Evolutionary conservation across 2,113 vertebrate species (phyloP).

Genomic region (Thomomys bottae): DNA sequence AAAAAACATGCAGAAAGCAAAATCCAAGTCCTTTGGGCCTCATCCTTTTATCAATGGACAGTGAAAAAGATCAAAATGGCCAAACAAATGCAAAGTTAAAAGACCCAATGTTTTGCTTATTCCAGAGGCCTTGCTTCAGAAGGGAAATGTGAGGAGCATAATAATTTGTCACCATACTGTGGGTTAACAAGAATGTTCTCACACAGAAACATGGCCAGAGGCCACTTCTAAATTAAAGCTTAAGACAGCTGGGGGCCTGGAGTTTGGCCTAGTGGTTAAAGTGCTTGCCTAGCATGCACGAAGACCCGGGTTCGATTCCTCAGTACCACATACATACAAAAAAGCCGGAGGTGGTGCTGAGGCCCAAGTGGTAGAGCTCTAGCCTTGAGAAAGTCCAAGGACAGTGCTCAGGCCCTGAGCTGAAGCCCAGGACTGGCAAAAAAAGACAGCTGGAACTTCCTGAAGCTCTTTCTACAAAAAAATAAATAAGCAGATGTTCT

Average conservation of each 20-base stretch:
- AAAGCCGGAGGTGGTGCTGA: too few species aligned
- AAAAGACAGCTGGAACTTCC: neutral
- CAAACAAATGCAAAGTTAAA: neutral
- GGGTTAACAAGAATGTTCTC: neutral
- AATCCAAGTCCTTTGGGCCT: neutral
- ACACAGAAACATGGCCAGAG: neutral
- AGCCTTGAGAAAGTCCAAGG: too few species aligned
- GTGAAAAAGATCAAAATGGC: neutral
- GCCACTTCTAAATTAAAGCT: constrained; percentile 18
- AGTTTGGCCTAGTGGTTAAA: too few species aligned
- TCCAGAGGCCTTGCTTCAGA: neutral
- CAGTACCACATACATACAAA: too few species aligned
- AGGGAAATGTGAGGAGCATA: too few species aligned
- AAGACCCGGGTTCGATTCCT: too few species aligned
- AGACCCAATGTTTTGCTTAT: neutral
- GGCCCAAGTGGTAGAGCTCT: too few species aligned
- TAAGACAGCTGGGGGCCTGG: neutral
- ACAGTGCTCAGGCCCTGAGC: too few species aligned
- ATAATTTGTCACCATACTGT: neutral
- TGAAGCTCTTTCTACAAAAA: constrained; percentile 17
- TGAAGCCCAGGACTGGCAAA: too few species aligned
- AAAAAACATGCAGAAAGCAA: constrained; percentile 13
- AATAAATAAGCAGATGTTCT: neutral
- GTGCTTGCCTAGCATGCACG: too few species aligned
- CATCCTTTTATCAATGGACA: neutral